phyloP scores from a whole-genome alignment of 2,797 vertebrate species.

The Epinephelus malabaricus region DNA sequence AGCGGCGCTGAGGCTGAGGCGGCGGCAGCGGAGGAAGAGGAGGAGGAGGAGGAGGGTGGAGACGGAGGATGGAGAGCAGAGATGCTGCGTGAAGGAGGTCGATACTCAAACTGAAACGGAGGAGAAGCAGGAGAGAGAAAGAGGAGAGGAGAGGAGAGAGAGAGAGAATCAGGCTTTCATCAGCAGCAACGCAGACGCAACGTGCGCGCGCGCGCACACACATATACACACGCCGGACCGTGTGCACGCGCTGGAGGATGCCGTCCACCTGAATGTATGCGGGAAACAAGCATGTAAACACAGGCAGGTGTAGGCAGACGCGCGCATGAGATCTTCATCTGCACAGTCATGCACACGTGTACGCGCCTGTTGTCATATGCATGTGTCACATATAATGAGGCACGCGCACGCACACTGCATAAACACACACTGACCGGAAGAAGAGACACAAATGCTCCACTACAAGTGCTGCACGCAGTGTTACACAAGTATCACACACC shows the following conservation, averaged over 20 bases:
- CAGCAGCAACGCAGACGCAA: slow-evolving; percentile 29
- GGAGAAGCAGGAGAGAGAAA: slow-evolving; percentile 4
- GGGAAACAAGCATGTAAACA: neutral
- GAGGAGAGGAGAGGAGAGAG: too few species aligned
- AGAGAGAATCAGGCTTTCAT: slow-evolving; percentile 3
- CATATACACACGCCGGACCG: neutral
- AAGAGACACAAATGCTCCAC: too few species aligned
- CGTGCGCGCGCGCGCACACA: slow-evolving; percentile 46
- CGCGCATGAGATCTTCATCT: neutral
- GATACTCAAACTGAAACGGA: slow-evolving; percentile 54
- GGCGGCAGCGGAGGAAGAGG: slow-evolving; percentile 7
- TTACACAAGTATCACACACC: too few species aligned
- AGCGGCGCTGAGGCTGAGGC: slow-evolving; percentile 37
- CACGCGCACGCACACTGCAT: too few species aligned
- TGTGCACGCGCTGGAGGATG: slow-evolving; percentile 2
- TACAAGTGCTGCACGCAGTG: too few species aligned
- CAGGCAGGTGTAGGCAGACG: neutral
- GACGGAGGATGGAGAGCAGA: slow-evolving; percentile 50
- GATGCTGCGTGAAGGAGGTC: slow-evolving; percentile 65
- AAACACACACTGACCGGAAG: too few species aligned
- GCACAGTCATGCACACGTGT: too few species aligned
- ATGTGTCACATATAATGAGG: too few species aligned
- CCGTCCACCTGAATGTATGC: slow-evolving; percentile 22
- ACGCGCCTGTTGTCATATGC: too few species aligned
- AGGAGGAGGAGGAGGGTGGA: slow-evolving; percentile 41